Conservation (phyloP, 2,113 vertebrate genomes). For the Delphinapterus leucas region DNA sequence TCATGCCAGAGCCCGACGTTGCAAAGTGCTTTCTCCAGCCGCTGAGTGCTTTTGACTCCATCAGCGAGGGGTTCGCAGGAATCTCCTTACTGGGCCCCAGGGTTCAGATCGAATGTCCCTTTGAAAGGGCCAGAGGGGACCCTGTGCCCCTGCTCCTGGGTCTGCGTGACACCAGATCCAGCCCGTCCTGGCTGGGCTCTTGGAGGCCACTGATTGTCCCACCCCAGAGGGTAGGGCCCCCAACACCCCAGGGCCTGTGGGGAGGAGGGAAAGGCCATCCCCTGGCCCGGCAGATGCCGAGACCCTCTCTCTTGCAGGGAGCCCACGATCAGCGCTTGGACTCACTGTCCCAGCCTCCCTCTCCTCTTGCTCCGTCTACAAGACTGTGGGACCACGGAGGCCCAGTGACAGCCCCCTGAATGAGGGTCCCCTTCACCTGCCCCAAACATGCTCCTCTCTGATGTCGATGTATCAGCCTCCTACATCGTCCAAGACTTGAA, state of each 20-base stretch:
- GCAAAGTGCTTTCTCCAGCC: slow-evolving; percentile 21
- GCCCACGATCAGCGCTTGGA: rapidly evolving
- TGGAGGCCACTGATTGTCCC: neutral
- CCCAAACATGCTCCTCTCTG: neutral
- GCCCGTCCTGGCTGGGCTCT: neutral
- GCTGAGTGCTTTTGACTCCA: neutral
- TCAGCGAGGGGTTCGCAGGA: neutral
- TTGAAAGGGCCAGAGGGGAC: slow-evolving; percentile 65
- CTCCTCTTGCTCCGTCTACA: neutral
- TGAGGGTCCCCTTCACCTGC: neutral
- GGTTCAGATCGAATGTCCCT: slow-evolving; percentile 72
- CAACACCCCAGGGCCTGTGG: neutral
- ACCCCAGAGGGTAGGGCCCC: neutral
- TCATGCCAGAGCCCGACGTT: slow-evolving; percentile 43
- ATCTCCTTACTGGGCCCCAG: slow-evolving; percentile 62
- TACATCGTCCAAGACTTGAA: rapidly evolving
- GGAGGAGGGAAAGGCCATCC: neutral
- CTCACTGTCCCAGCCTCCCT: neutral
- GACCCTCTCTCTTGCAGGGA: neutral
- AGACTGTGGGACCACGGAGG: too few relatives aligned
- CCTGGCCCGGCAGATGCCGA: neutral
- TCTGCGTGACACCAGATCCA: slow-evolving; percentile 65
- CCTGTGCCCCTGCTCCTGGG: neutral
- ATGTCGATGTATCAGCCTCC: rapidly evolving
- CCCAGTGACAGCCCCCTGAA: neutral